Evolutionary conservation across 2,888 invertebrate genomes (phyloP).

Genomic region (Sesia bembeciformis): DNA sequence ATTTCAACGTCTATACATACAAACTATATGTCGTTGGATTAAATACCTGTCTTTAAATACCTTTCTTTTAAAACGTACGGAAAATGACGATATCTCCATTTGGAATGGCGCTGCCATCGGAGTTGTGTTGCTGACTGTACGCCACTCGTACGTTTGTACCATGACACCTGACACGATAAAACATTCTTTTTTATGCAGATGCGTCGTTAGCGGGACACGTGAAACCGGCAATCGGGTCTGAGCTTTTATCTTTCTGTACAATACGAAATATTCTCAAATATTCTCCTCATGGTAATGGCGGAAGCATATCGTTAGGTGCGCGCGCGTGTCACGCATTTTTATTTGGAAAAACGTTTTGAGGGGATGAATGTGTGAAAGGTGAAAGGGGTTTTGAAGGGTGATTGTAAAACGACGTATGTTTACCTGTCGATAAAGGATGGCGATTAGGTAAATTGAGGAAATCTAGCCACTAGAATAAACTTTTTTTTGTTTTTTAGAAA

Average conservation of each 20-base stretch:
- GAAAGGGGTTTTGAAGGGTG: too few species aligned
- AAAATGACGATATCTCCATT: too few species aligned
- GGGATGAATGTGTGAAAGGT: neutral
- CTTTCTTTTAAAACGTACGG: too few species aligned
- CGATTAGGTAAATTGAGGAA: too few species aligned
- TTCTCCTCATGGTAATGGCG: slow-evolving; percentile 19
- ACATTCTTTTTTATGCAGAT: slow-evolving; percentile 17
- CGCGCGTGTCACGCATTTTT: neutral
- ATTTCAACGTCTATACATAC: too few species aligned
- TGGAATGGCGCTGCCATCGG: too few species aligned
- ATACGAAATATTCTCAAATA: slow-evolving; percentile 16
- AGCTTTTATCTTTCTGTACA: slow-evolving; percentile 9
- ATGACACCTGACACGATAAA: slow-evolving; percentile 23
- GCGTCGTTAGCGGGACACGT: slow-evolving; percentile 19
- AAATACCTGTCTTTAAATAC: too few species aligned
- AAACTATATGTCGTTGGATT: too few species aligned
- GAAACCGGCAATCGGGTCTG: slow-evolving; percentile 15
- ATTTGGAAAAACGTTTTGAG: neutral
- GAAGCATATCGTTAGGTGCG: slow-evolving; percentile 9
- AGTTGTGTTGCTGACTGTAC: neutral
- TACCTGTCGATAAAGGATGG: too few species aligned
- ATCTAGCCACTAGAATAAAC: too few species aligned
- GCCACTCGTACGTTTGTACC: neutral
- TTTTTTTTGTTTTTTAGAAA: too few species aligned
- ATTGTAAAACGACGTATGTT: too few species aligned